Evolutionary conservation across 2,113 vertebrate species (phyloP), one percentile per base, ranked within the genome.

Genomic region (Chelonoidis abingdonii): DNA sequence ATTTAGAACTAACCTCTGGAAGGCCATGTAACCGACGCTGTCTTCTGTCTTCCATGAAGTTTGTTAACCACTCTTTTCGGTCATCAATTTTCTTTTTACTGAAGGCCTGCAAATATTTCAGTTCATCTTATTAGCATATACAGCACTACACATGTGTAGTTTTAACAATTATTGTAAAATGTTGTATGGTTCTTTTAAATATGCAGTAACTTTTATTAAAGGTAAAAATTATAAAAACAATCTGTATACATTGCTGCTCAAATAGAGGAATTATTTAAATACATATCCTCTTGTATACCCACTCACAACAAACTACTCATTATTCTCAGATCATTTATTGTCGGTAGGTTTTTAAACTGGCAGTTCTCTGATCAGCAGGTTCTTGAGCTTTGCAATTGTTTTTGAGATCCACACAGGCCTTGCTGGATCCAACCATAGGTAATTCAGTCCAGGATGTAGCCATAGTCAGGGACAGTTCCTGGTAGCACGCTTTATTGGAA

Each of bases 71-170:
- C 91, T 99, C 99, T 98, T 99, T 99, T 93, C 99, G 98, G 98
- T 99, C 99, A 89, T 99, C 99, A 2, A 99, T 99, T 97, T 99
- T 99, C 98, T 99, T 99, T 98, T 99, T 99, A 97, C 99, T 99
- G 98, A 99, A 99, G 52, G 99, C 99, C 99, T 99, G 95, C 17
- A 97, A 98, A 97, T 35, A 97, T 94, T 96, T 62, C 80, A 98
- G 83, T 84, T 41, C 84, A 27, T 59, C 38, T 69, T 22, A 83
- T 84, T 76, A 94, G 78, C 53, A 78, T 52, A 79, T 21, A 87
- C 4, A 87, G 17, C 25, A 56, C 54, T 94, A 49, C 44, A 94
- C 17, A n/a, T 83, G 93, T 72, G 29, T 59, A 49, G 92, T 85
- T 86, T 94, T 47, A 97, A 47, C 53, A 41, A 90, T 69, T 54